Conservation (phyloP, 1,140 invertebrate species). For the Aphis gossypii region DNA sequence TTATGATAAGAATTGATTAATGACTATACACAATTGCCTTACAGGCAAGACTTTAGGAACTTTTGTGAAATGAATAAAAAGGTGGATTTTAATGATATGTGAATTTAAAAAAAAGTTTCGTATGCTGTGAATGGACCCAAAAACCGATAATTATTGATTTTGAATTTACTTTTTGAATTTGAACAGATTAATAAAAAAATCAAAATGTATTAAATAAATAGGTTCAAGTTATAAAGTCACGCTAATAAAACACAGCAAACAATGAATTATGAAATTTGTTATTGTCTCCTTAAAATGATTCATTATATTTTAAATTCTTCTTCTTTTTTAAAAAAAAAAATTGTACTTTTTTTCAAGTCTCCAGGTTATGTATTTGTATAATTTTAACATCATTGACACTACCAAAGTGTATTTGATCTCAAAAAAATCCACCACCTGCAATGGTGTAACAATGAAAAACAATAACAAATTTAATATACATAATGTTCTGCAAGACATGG, state of each 20-base stretch:
- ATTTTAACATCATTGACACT: not conserved
- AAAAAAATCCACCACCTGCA: slow-evolving; percentile 22
- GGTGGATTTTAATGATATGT: slow-evolving; percentile 54
- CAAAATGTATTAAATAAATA: slow-evolving; percentile 9
- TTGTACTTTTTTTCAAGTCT: slow-evolving; percentile 45
- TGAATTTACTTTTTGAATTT: not conserved
- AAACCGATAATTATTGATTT: slow-evolving; percentile 32
- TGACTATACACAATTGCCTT: slow-evolving; percentile 37
- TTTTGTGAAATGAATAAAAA: slow-evolving; percentile 32
- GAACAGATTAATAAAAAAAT: not conserved
- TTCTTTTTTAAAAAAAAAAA: not conserved
- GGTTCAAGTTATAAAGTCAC: not conserved
- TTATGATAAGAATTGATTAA: slow-evolving; percentile 50
- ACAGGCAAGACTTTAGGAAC: slow-evolving; percentile 53
- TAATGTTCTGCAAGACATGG: not conserved
- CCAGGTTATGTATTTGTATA: slow-evolving; percentile 24
- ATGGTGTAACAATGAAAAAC: slow-evolving; percentile 30
- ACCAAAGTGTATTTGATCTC: not conserved
- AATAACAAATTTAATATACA: slow-evolving; percentile 25
- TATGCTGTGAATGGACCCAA: slow-evolving; percentile 47
- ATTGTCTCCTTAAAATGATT: slow-evolving; percentile 35
- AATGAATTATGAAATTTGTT: slow-evolving; percentile 17
- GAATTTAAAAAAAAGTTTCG: not conserved
- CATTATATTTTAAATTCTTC: not conserved
- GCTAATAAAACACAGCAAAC: slow-evolving; percentile 42